These are phyloP conservation scores for Turritopsis dohrnii DNA, from an alignment of 30 jellyfish, hydroid and myxozoan species.

Conservation along the genomic window DNA sequence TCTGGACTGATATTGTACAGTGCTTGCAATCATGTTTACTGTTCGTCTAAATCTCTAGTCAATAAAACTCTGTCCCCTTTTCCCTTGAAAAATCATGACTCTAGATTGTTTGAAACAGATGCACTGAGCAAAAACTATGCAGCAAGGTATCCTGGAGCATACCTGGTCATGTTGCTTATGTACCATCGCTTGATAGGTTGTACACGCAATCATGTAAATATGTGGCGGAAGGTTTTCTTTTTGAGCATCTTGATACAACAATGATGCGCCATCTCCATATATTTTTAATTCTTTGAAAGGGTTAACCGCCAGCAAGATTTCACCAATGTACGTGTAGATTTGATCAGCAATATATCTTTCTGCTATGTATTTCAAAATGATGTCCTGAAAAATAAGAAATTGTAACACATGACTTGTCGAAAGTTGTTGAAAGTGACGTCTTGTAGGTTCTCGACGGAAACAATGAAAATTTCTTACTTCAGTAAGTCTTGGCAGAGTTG, in stretches of 20 bases:
- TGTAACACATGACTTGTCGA: background rate
- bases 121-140: no score
- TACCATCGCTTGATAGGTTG: slow-evolving; percentile 62
- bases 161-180: slow-evolving; percentile 85
- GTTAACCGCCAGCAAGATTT: slow-evolving; percentile 76
- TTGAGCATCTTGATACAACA: slow-evolving; percentile 45
- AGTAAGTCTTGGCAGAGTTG: slow-evolving; percentile 55
- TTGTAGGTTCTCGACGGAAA: background rate
- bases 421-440: background rate
- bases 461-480: slow-evolving; percentile 40
- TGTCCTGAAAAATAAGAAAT: slow-evolving; percentile 24
- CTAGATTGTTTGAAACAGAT: no score
- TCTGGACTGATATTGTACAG: no score
- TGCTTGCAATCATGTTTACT: no score
- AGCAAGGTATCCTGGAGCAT: no score
- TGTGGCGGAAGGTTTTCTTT: slow-evolving; percentile 69
- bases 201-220: slow-evolving; percentile 62
- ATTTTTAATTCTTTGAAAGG: slow-evolving; percentile 71
- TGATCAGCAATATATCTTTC: slow-evolving; percentile 56
- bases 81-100: no score
- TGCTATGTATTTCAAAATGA: slow-evolving; percentile 51
- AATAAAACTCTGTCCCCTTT: no score
- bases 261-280: slow-evolving; percentile 44
- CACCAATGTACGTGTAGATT: slow-evolving; percentile 92
- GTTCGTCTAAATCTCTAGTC: no score